Evolutionary conservation across 1,140 invertebrate species (phyloP).

Genomic region (Scylla paramamosain): DNA sequence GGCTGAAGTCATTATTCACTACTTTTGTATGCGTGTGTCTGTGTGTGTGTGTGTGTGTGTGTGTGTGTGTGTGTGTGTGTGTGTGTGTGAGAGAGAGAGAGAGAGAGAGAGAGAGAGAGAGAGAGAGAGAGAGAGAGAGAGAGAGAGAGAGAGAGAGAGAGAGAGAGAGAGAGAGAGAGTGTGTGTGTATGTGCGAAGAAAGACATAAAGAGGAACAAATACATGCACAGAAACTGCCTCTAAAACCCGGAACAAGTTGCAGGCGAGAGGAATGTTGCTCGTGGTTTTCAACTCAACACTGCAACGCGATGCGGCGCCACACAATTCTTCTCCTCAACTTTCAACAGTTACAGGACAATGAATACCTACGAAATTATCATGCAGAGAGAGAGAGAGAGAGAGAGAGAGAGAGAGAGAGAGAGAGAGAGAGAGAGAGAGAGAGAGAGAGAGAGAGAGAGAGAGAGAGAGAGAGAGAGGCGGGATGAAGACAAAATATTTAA

Average conservation of each 20-base stretch:
- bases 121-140: too few relatives aligned
- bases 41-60: constrained; percentile 5
- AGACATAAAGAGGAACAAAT: background rate
- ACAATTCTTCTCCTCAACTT: background rate
- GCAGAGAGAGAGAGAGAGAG: constrained; percentile 7
- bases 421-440: too few relatives aligned
- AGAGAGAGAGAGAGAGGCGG: too few relatives aligned
- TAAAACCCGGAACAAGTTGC: background rate
- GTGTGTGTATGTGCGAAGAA: background rate
- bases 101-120: too few relatives aligned
- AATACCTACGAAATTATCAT: background rate
- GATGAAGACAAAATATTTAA: too few relatives aligned
- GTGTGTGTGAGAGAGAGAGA: too few relatives aligned
- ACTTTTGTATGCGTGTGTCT: background rate
- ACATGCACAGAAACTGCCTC: background rate
- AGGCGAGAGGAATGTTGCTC: background rate
- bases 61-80: background rate
- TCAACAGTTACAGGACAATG: background rate
- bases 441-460: too few relatives aligned
- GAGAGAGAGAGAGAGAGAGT: too few relatives aligned
- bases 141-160: too few relatives aligned
- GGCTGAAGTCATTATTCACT: constrained; percentile 1
- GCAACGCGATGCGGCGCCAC: background rate
- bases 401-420: too few relatives aligned
- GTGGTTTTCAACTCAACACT: background rate